Percentiles rank a stretch among this genome's conserved stretches.
Evolutionary conservation across 2,113 vertebrate species (phyloP).

Genomic region (Ictalurus punctatus): DNA sequence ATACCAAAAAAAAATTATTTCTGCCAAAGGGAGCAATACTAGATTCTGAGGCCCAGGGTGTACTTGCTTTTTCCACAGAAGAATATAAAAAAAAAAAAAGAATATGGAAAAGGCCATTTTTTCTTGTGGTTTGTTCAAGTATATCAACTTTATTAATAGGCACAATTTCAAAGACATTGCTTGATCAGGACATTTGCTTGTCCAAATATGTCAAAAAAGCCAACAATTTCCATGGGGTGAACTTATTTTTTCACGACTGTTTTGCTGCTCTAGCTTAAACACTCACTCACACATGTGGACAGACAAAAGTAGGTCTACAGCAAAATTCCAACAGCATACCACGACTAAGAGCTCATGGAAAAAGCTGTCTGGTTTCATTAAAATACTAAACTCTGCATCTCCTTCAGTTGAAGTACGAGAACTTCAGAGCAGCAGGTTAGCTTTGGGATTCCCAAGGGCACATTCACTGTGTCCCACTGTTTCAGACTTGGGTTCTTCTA

Average conservation of each 20-base stretch:
- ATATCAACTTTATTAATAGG: no score
- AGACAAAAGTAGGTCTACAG: not conserved
- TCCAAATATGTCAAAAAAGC: no score
- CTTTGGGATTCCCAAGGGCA: not conserved
- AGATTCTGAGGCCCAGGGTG: no score
- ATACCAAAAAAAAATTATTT: no score
- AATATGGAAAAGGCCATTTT: no score
- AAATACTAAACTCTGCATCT: not conserved
- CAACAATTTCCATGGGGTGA: no score
- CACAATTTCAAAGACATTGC: no score
- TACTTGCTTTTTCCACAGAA: no score
- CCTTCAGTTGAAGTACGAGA: not conserved
- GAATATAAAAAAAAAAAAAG: no score
- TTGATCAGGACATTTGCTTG: no score
- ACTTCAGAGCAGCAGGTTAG: not conserved
- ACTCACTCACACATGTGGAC: not conserved
- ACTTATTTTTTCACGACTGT: not conserved
- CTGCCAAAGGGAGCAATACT: no score
- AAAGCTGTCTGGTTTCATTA: slow-evolving; percentile 19
- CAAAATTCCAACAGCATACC: slow-evolving; percentile 21
- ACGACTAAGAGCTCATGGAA: slow-evolving; percentile 21
- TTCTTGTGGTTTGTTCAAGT: no score
- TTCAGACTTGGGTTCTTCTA: not conserved
- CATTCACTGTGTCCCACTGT: not conserved
- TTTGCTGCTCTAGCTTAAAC: slow-evolving; percentile 8